These are phyloP conservation scores for Atractosteus spatula DNA, from an alignment of 2,113 vertebrate species.

Conservation along the genomic window DNA sequence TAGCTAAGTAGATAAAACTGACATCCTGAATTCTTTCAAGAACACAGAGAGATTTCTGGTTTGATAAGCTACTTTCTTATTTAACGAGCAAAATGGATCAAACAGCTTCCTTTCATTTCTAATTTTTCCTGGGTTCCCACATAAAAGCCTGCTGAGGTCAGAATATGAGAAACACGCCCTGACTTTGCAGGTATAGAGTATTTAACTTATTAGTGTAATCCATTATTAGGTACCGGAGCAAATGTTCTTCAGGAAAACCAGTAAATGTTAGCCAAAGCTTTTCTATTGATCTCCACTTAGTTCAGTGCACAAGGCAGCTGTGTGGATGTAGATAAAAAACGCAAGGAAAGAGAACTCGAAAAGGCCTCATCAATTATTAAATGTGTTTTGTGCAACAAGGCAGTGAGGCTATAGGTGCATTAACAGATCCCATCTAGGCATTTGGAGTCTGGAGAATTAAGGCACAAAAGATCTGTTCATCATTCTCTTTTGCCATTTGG, in stretches of 20 bases:
- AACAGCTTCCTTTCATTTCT: too few species aligned
- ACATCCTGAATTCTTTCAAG: too few species aligned
- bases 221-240: slow-evolving; percentile 42
- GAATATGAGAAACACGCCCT: slow-evolving; percentile 22
- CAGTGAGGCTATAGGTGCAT: too few species aligned
- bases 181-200: slow-evolving; percentile 34
- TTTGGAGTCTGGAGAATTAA: too few species aligned
- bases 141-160: neutral
- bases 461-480: too few species aligned
- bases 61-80: too few species aligned
- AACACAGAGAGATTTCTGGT: too few species aligned
- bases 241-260: slow-evolving; percentile 35
- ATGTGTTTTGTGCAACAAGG: slow-evolving; percentile 1
- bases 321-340: slow-evolving; percentile 40
- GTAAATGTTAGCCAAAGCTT: slow-evolving; percentile 43
- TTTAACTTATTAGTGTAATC: slow-evolving; percentile 50
- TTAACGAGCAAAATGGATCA: too few species aligned
- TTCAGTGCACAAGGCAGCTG: slow-evolving; percentile 26
- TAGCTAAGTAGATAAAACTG: too few species aligned
- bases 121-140: too few species aligned
- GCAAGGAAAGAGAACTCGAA: slow-evolving; percentile 18
- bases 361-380: slow-evolving; percentile 14
- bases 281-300: slow-evolving; percentile 41
- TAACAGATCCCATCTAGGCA: too few species aligned
- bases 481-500: too few species aligned